phyloP scores from a whole-genome alignment of 2,113 vertebrate species.

The Campylomormyrus tamandua region DNA sequence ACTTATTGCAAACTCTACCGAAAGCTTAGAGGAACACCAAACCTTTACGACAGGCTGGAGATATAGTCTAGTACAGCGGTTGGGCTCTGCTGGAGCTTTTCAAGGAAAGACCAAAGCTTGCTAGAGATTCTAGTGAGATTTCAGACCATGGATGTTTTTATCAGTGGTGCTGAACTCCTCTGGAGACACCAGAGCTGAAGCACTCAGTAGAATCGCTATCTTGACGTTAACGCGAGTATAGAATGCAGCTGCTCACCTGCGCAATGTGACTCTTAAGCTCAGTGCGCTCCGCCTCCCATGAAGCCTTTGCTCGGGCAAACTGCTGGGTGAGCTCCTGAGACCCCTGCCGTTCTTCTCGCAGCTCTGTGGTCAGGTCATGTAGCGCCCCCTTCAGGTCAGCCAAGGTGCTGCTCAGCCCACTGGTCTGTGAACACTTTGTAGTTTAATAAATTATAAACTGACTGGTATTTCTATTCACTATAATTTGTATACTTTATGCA shows the following conservation, averaged over 20 bases:
- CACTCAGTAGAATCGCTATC: background rate
- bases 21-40: background rate
- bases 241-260: slow-evolving; percentile 59
- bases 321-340: slow-evolving; percentile 91
- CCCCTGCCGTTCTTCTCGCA: slow-evolving; percentile 77
- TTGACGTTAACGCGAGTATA: background rate
- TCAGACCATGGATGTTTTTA: background rate
- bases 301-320: slow-evolving; percentile 89
- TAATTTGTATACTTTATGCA: background rate
- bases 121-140: background rate
- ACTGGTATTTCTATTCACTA: background rate
- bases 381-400: slow-evolving; percentile 84
- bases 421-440: slow-evolving; percentile 57
- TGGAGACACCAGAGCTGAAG: background rate
- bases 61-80: background rate
- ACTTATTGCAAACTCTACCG: background rate
- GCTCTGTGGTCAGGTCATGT: slow-evolving; percentile 82
- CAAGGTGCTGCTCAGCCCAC: slow-evolving; percentile 78
- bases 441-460: background rate
- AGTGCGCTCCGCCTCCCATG: slow-evolving; percentile 87
- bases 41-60: background rate
- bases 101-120: background rate
- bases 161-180: background rate
- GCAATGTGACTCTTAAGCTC: slow-evolving; percentile 79
- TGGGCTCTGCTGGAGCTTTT: background rate